Evolutionary conservation across 2,888 invertebrate species (phyloP), one percentile per base, ranked within the genome.

Genomic region (Calameuta filiformis): DNA sequence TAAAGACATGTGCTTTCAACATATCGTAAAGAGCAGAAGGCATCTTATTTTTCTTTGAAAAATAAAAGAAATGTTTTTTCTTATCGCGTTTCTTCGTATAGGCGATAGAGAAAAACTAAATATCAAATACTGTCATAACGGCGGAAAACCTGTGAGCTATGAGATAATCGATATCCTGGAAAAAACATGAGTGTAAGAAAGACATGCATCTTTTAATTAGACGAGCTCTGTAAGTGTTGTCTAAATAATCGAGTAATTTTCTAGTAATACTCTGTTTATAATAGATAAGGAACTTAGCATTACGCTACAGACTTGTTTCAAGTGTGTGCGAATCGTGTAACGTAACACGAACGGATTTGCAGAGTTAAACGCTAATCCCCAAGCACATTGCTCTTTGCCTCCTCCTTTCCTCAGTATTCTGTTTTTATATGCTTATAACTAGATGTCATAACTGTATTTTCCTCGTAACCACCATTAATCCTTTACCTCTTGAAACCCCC

Each of bases 391-490:
- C 23, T 56, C 56, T 56, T 56, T 23, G 56, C 56, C 56, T 2
- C 23, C 23, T 9, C 56, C 23, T 56, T 56, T 2, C 9, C 9
- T 23, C 56, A 56, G 9, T 23, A 6, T 56, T 56, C 23, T 56
- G 23, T 9, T 56, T 56, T 56, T 56, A 23, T 23, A 56, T 56
- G 15, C 6, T 23, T 56, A 56, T 56, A 56, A 56, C 23, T 23
- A 23, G 56, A 86, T 85, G 83, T 83, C 82, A 83, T 85, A 84
- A 86, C 79, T 81, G 78, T 79, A 78, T 84, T 85, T 83, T 79
- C 77, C 80, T 79, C 75, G 83, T 80, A 79, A 83, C 80, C 79
- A 81, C 82, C 78, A 80, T 83, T 79, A 84, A 82, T 77, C 79
- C 81, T 82, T 68, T 69, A 73, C 73, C 71, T 71, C 69, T 76